Conservation (phyloP, 2,888 invertebrate genomes). For the Neocrepidodera transversa region DNA sequence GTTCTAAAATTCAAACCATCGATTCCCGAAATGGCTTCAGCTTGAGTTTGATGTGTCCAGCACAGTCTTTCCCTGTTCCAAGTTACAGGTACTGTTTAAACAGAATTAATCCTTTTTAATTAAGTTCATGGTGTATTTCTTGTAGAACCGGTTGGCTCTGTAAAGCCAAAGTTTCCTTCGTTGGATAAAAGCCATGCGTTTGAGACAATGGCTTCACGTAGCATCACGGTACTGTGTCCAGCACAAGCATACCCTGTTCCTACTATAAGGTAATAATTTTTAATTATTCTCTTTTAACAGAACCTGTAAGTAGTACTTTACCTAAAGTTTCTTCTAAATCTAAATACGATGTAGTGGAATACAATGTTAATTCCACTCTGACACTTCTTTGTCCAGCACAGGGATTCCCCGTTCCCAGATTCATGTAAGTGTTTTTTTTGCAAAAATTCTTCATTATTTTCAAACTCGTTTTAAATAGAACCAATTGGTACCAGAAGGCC, state of each 20-base stretch:
- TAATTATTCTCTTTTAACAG: constrained; percentile 47
- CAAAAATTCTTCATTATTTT: constrained; percentile 37
- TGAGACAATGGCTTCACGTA: constrained; percentile 61
- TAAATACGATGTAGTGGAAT: constrained; percentile 56
- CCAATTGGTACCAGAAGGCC: constrained; percentile 54
- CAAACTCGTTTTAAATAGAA: constrained; percentile 49
- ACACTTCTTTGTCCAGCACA: constrained; percentile 75
- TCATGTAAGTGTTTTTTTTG: constrained; percentile 60
- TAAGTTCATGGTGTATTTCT: constrained; percentile 28
- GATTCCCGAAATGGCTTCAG: constrained; percentile 41
- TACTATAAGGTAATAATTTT: constrained; percentile 68
- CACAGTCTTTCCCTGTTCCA: constrained; percentile 73
- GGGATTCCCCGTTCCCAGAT: constrained; percentile 65
- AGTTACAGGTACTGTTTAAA: constrained; percentile 69
- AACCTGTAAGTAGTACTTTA: constrained; percentile 63
- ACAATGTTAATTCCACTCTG: constrained; percentile 54
- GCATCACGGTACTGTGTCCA: constrained; percentile 74
- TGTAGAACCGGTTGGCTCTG: constrained; percentile 67
- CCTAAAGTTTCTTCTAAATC: constrained; percentile 61
- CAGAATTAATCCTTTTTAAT: constrained; percentile 6
- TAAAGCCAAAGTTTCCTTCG: constrained; percentile 69
- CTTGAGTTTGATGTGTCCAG: constrained; percentile 69
- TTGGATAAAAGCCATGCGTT: constrained; percentile 72
- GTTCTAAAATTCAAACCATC: constrained; percentile 49
- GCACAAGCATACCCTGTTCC: constrained; percentile 81